Evolutionary conservation across 2,888 invertebrate species (phyloP).

Genomic region (Melolontha melolontha): DNA sequence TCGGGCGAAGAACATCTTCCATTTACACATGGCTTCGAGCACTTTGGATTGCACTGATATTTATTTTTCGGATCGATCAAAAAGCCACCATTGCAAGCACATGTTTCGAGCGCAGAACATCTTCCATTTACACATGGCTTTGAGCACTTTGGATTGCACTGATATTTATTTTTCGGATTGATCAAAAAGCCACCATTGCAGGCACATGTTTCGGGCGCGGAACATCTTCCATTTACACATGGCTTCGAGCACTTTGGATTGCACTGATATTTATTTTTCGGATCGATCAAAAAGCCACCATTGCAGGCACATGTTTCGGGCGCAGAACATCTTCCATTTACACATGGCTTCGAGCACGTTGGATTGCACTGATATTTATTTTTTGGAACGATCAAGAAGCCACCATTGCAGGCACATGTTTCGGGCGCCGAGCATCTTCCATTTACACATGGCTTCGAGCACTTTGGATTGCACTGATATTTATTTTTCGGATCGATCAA

Average conservation of each 20-base stretch:
- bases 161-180: slow-evolving; percentile 52
- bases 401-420: slow-evolving; percentile 45
- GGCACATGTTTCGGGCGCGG: slow-evolving; percentile 49
- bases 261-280: slow-evolving; percentile 46
- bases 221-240: slow-evolving; percentile 46
- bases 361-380: slow-evolving; percentile 52
- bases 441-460: slow-evolving; percentile 44
- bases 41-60: slow-evolving; percentile 47
- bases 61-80: slow-evolving; percentile 29
- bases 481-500: slow-evolving; percentile 38
- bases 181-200: slow-evolving; percentile 46
- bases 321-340: slow-evolving; percentile 52
- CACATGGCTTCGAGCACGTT: slow-evolving; percentile 49
- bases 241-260: slow-evolving; percentile 42
- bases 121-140: slow-evolving; percentile 58
- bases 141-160: slow-evolving; percentile 53
- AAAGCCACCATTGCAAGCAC: slow-evolving; percentile 42
- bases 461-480: slow-evolving; percentile 45
- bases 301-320: slow-evolving; percentile 47
- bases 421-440: slow-evolving; percentile 45
- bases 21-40: slow-evolving; percentile 44
- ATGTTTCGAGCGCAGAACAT: slow-evolving; percentile 59
- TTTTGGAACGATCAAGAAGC: slow-evolving; percentile 37
- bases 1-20: slow-evolving; percentile 46
- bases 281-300: slow-evolving; percentile 31